Conservation (phyloP, 1,140 invertebrate genomes). For the Lethrus apterus region DNA sequence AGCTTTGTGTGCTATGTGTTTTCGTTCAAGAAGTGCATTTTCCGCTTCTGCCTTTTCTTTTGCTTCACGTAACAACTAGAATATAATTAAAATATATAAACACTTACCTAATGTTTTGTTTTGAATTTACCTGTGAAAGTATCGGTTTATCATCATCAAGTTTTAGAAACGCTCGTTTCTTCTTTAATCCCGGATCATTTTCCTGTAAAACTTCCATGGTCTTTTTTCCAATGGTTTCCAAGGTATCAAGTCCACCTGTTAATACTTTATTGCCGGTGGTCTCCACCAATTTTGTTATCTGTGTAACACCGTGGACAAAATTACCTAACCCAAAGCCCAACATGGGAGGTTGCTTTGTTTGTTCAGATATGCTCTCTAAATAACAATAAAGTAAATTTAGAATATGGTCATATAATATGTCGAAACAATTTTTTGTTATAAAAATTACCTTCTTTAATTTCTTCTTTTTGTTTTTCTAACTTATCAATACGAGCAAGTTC, state of each 20-base stretch:
- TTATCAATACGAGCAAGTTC: constrained; percentile 54
- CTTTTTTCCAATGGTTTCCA: constrained; percentile 88
- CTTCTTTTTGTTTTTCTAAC: constrained; percentile 28
- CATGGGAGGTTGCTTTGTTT: constrained; percentile 9
- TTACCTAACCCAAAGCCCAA: constrained; percentile 51
- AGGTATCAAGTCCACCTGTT: constrained; percentile 74
- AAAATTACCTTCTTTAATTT: constrained; percentile 5
- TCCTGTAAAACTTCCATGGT: constrained; percentile 89
- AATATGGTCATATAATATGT: no score
- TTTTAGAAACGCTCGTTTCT: constrained; percentile 69
- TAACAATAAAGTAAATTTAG: no score
- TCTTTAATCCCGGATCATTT: constrained; percentile 77
- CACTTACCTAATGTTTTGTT: no score
- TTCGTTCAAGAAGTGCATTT: constrained; percentile 53
- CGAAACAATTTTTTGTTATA: neutral
- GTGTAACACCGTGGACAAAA: constrained; percentile 58
- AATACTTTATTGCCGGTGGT: constrained; percentile 73
- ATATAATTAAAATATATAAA: no score
- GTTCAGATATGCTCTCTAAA: constrained; percentile 17
- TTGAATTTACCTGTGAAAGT: constrained; percentile 61
- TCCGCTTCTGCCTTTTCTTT: constrained; percentile 70
- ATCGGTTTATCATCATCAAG: constrained; percentile 51
- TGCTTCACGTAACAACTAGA: constrained; percentile 74
- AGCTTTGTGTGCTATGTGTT: constrained; percentile 51
- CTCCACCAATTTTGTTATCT: constrained; percentile 62